Evolutionary conservation across 2,888 invertebrate genomes (phyloP).

Genomic region (Theretra japonica): DNA sequence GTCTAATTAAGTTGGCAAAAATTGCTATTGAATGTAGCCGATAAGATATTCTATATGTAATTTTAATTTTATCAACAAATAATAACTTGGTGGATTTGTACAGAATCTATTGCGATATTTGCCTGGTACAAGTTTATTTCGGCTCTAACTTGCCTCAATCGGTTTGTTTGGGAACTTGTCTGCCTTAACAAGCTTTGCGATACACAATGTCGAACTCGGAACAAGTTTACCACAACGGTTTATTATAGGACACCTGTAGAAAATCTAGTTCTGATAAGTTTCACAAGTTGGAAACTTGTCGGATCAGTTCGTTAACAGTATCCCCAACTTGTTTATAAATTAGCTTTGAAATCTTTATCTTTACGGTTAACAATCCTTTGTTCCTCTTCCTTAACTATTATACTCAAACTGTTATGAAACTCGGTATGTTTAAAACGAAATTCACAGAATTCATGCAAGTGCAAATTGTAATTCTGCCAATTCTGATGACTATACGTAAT

Average conservation of each 20-base stretch:
- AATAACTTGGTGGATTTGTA: too few relatives aligned
- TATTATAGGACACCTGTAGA: conserved; percentile 9
- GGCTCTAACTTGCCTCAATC: neutral
- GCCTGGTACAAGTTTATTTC: neutral
- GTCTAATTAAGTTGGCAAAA: too few relatives aligned
- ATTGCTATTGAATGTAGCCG: too few relatives aligned
- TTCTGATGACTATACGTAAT: too few relatives aligned
- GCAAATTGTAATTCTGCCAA: too few relatives aligned
- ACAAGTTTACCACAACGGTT: conserved; percentile 11
- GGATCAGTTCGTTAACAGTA: neutral
- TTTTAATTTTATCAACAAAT: too few relatives aligned
- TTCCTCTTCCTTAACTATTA: too few relatives aligned
- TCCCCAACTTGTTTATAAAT: neutral
- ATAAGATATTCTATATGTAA: too few relatives aligned
- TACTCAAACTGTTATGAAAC: too few relatives aligned
- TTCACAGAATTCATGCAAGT: too few relatives aligned
- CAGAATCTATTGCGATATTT: neutral
- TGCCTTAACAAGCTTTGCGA: conserved; percentile 3
- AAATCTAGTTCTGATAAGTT: conserved; percentile 7
- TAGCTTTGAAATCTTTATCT: neutral
- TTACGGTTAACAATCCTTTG: neutral
- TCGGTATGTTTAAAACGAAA: too few relatives aligned
- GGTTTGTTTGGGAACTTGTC: neutral
- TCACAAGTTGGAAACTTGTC: neutral
- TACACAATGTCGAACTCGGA: conserved; percentile 3